Base-by-base conservation (phyloP, 2,113 vertebrate species). In the Argyrosomus japonicus region DNA sequence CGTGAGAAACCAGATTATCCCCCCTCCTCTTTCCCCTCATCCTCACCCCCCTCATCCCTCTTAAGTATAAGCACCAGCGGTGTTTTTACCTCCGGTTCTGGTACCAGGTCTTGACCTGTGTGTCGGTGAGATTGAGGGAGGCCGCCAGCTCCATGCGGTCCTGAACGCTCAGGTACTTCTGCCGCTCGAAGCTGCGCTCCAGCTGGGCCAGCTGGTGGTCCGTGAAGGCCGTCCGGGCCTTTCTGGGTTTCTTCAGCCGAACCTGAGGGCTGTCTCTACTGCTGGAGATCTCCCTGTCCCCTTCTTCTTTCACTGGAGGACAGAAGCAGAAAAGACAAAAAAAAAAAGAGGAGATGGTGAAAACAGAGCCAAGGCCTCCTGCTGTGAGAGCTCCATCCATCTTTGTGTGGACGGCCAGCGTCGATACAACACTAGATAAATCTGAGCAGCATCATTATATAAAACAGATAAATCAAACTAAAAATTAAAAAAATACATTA, bases 91-190 rank as follows among this genome's bases (percentile, higher is more conserved):
- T 99, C 88, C 98, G 95, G 96, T 99, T 99, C 95, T 99, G 98
- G 96, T 99, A 99, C 98, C 98, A 99, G 91, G 98, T 99, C 95
- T 99, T 99, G 92, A 99, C 98, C 93, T 99, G 98, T 25, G 98
- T 99, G 97, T 99, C 98, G 43, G 97, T 99, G 90, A 99, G 97
- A 95, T 98, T 99, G 90, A 99, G 98, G 1, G 98, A 99, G 13
- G 98, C 98, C 12, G 98, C 98, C 85, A 99, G 96, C 87, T 99
- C 98, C 98, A 99, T 99, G 82, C 98, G 96, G 95, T 99, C 98
- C 94, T 99, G 98, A 61, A 99, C 98, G 70, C 97, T 99, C 95
- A 99, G 95, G 91, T 99, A 99, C 81, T 99, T 99, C 83, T 99
- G 98, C 51, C 98, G 84, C 95, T 99, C 98, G 79, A 99, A 99